Base-by-base conservation (phyloP, 1,140 invertebrate genomes). In the Ruditapes philippinarum region DNA sequence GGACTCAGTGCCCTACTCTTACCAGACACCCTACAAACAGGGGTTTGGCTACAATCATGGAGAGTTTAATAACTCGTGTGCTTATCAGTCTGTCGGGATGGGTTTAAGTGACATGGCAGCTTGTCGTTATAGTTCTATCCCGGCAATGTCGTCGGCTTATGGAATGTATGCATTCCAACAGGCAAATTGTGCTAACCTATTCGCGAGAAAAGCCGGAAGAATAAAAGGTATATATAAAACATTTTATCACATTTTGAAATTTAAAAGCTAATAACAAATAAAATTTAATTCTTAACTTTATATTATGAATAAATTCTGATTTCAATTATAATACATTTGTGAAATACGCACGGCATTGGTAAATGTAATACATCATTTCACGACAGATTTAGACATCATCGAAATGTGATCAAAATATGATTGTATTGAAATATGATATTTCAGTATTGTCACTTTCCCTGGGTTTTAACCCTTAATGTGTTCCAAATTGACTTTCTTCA, bases 151-250 rank as follows among this genome's bases (percentile, higher is more conserved):
- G 76, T 89, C 87, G 45, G 87, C 87, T 28, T 89, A 89, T 68
- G 87, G 87, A 22, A 89, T 89, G 87, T 89, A 89, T 42, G 87
- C 87, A 11, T 82, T 89, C 49, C 87, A 89, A 42, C 87, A 89
- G 38, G 87, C 87, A 11, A 89, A 89, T 42, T 89, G 87, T 60
- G 87, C 87, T 7, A 89, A 83, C 31, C 38, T 89, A 36, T 89
- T 89, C 60, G 87, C 87, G 0, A 73, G 87, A 31, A 89, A 89
- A 76, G 87, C 87, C 22, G 87, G 87, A 31, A 42, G 87, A 36
- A 89, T 89, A 12, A 89, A 89, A 89, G 87, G 87, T 89, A 89
- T 60, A 45, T 45, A n/a, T n/a, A n/a, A n/a, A n/a, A n/a, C n/a
- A n/a, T n/a, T n/a, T n/a, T n/a, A n/a, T n/a, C n/a, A n/a, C n/a